Conservation (phyloP, 2,888 invertebrate genomes). For the Chamaedrilus cognettii region DNA sequence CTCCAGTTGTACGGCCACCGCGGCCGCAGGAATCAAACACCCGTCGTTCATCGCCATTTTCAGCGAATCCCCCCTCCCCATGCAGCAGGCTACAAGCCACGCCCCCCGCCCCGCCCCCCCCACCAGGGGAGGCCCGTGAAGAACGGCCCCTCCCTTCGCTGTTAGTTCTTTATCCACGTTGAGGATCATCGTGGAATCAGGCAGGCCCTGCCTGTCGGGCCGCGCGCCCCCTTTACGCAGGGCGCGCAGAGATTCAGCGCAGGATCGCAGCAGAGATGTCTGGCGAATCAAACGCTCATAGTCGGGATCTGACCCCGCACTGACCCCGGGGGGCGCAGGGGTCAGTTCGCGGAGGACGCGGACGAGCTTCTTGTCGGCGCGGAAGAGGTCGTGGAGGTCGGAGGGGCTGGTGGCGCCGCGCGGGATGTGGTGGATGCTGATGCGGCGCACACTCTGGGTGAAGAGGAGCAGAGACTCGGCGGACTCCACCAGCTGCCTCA, state of each 20-base stretch:
- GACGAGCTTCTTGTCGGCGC: slow-evolving; percentile 27
- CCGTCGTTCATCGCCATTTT: slow-evolving; percentile 36
- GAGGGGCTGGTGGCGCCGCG: slow-evolving; percentile 7
- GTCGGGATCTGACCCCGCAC: slow-evolving; percentile 15
- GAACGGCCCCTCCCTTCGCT: slow-evolving; percentile 18
- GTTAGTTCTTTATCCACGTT: slow-evolving; percentile 17
- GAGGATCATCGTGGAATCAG: slow-evolving; percentile 26
- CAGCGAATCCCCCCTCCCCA: slow-evolving; percentile 35
- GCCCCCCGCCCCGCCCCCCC: slow-evolving; percentile 14
- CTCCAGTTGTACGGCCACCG: slow-evolving; percentile 43
- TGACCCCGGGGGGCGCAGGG: slow-evolving; percentile 19
- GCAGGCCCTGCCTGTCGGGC: slow-evolving; percentile 7
- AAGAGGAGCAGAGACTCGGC: slow-evolving; percentile 51
- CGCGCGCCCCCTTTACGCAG: slow-evolving; percentile 7
- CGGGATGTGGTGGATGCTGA: slow-evolving; percentile 46
- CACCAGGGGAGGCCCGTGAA: slow-evolving; percentile 14
- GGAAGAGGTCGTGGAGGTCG: slow-evolving; percentile 30
- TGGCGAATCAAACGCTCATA: slow-evolving; percentile 22
- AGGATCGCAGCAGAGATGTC: slow-evolving; percentile 17
- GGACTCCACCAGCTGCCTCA: slow-evolving; percentile 42
- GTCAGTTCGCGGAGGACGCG: slow-evolving; percentile 33
- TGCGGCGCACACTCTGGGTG: slow-evolving; percentile 47
- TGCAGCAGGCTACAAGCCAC: slow-evolving; percentile 34
- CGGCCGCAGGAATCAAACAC: slow-evolving; percentile 41
- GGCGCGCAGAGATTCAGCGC: slow-evolving; percentile 14